Evolutionary conservation across 2,113 vertebrate species (phyloP), one percentile per base, ranked within the genome.

Genomic region (Crotalus viridis): DNA sequence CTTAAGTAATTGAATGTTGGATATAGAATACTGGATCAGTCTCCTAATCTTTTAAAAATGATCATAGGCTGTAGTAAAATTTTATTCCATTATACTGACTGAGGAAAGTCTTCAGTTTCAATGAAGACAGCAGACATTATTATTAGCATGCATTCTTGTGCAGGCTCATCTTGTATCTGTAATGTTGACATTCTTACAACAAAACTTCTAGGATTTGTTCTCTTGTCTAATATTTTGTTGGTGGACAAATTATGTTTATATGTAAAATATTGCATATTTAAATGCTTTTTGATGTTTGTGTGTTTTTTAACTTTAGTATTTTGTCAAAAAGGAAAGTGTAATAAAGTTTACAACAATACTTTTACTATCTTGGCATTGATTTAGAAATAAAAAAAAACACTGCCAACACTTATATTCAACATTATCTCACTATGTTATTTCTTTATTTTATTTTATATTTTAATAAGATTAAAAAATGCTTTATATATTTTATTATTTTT

Each of bases 191-290:
- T 61, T 12, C 28, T 33, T 0, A 1, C 26, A 52, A 1, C 22
- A 33, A 5, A 52, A 54, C 2, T 51, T 24, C 87, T 17, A 1
- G 88, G 88, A 1, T 0, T 2, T 64, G 52, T 87, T 39, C 43
- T 21, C 10, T 56, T 91, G 0, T 87, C 74, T 57, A 0, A 0
- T 24, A 59, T 43, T 1, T 19, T 87, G 54, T 88, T 91, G 87
- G 64, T 12, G 33, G 59, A 21, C 69, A 19, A 19, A 21, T 88
- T 61, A 22, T 48, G 12, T 57, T 7, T 39, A 17, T 89, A 56
- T 97, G 95, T 96, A 94, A 94, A 95, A 93, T 95, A 91, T 69
- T 91, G 56, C 39, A 52, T 93, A 95, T 92, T 0, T 87, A 89
- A 90, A 74, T 46, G 33, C 0, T 57, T 94, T 93, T 89, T 69